phyloP scores from a whole-genome alignment of 2,113 vertebrate species.

The Paramormyrops kingsleyae region DNA sequence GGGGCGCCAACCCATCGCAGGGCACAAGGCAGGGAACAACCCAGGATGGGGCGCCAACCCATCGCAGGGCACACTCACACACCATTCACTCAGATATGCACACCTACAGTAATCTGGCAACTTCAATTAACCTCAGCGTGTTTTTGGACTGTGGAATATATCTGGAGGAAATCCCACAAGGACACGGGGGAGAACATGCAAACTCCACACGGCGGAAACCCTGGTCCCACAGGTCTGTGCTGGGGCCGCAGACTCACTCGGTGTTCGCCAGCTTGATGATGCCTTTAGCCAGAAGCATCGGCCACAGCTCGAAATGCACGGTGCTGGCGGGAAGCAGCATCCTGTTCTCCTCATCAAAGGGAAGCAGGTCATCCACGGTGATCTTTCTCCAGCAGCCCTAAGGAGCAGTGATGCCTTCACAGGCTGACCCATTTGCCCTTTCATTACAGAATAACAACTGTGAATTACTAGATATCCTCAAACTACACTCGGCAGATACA shows the following conservation, averaged over 20 bases:
- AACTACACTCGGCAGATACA: not conserved
- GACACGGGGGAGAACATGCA: not conserved
- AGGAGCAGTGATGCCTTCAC: slow-evolving; percentile 8
- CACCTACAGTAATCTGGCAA: too few species aligned
- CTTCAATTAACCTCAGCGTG: too few species aligned
- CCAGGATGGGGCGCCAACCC: too few species aligned
- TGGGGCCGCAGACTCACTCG: slow-evolving; percentile 63
- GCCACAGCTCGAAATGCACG: slow-evolving; percentile 80
- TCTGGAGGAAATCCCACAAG: not conserved
- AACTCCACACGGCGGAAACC: not conserved
- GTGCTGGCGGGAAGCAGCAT: slow-evolving; percentile 78
- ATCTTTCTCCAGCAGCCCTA: slow-evolving; percentile 94
- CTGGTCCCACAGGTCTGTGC: not conserved
- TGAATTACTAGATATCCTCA: not conserved
- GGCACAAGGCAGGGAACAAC: not conserved
- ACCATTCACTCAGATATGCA: too few species aligned
- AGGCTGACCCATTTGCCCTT: not conserved
- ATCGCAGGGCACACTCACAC: too few species aligned
- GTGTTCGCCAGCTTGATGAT: slow-evolving; percentile 82
- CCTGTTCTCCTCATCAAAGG: slow-evolving; percentile 75
- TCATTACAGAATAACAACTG: not conserved
- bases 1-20: too few species aligned
- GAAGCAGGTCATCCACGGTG: slow-evolving; percentile 79
- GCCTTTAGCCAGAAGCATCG: slow-evolving; percentile 85
- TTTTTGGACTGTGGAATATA: too few species aligned